A percentile compares a stretch with the other conserved stretches of the same genome.
These are phyloP conservation scores for Leucoma salicis DNA, from an alignment of 2,888 invertebrate species.

Conservation along the genomic window DNA sequence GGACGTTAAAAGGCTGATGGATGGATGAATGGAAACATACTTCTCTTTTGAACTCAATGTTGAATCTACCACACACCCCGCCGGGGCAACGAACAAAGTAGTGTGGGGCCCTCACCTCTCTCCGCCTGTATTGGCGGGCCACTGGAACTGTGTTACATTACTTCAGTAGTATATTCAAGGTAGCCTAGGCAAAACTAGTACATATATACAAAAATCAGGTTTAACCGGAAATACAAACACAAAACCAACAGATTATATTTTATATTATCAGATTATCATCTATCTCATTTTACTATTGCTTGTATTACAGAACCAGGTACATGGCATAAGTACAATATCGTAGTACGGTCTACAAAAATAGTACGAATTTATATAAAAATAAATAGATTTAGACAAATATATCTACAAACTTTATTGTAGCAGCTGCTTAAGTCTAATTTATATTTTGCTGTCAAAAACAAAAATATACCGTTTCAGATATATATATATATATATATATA, in stretches of 20 bases:
- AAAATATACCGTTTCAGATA: neutral
- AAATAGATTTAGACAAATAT: constrained; percentile 12
- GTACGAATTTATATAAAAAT: constrained; percentile 30
- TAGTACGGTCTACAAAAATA: constrained; percentile 31
- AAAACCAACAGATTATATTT: neutral
- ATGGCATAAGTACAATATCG: constrained; percentile 39
- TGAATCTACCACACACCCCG: too few relatives aligned
- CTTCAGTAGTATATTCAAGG: too few relatives aligned
- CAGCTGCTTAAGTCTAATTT: neutral
- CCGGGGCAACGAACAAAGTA: too few relatives aligned
- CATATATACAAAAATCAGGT: neutral
- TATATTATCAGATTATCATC: neutral
- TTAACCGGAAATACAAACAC: neutral
- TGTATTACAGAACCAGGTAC: constrained; percentile 41
- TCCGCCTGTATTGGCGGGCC: too few relatives aligned
- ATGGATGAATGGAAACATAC: too few relatives aligned
- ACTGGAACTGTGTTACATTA: too few relatives aligned
- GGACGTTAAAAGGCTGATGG: too few relatives aligned
- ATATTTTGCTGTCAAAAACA: neutral
- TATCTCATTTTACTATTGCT: constrained; percentile 23
- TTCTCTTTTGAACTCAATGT: too few relatives aligned
- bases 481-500: neutral
- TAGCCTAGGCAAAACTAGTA: too few relatives aligned
- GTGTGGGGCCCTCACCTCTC: too few relatives aligned
- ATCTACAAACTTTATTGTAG: neutral